Evolutionary conservation across 2,888 invertebrate genomes (phyloP).

Genomic region (Cheilosia vulpina): DNA sequence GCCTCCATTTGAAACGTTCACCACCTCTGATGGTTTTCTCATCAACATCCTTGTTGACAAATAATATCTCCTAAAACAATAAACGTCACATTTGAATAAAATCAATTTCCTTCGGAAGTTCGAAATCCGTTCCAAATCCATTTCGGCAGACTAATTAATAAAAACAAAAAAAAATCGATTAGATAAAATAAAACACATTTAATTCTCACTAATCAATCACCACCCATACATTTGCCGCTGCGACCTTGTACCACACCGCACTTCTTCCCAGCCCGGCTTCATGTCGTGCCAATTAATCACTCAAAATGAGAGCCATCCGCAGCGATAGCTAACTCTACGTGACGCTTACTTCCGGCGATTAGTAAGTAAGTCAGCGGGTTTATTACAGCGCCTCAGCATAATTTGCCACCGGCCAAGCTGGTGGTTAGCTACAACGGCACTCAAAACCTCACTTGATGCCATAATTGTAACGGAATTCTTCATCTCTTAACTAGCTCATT

Average conservation of each 20-base stretch:
- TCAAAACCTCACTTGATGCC: neutral
- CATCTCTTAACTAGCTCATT: slow-evolving; percentile 3
- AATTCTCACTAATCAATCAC: neutral
- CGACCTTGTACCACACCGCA: slow-evolving; percentile 18
- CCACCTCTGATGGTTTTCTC: neutral
- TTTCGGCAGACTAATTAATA: too few species aligned
- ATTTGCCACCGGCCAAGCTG: neutral
- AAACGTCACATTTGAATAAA: neutral
- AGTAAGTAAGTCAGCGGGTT: neutral
- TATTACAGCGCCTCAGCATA: slow-evolving; percentile 6
- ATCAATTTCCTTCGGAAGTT: neutral
- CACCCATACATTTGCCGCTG: neutral
- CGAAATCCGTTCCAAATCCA: neutral
- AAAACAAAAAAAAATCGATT: neutral
- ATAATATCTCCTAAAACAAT: neutral
- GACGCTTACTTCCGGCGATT: slow-evolving; percentile 7
- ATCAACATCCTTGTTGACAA: neutral
- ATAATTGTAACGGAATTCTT: slow-evolving; percentile 13
- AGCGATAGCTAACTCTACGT: neutral
- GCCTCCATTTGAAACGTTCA: neutral
- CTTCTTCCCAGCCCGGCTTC: neutral
- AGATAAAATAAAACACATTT: neutral
- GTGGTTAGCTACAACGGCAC: neutral
- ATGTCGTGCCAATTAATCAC: slow-evolving; percentile 2
- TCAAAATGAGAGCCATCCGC: neutral